Evolutionary conservation across 2,113 vertebrate genomes (phyloP), one percentile per base, ranked within the genome.

Genomic region (Gorilla gorilla): DNA sequence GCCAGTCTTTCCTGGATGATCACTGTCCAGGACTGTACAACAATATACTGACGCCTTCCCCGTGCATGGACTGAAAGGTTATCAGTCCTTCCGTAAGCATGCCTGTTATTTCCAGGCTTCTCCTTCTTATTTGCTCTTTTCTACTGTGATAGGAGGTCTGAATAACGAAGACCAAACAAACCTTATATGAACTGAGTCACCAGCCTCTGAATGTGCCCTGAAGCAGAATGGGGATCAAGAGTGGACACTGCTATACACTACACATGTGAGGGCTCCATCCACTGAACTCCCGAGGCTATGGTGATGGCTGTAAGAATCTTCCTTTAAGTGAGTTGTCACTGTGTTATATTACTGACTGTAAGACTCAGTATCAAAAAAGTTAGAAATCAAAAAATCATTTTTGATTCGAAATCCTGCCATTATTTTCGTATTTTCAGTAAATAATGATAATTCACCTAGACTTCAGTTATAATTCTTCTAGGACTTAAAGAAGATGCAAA

Each of bases 321-420:
- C 22, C 59, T 55, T 45, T 70, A 57, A 82, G 32, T 73, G 25
- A 92, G 32, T 0, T 18, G 48, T 61, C 50, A 81, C 23, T 90
- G 30, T 66, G 76, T 84, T 93, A 89, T 40, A 96, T 23, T 57
- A 94, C 20, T 48, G 81, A 90, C 35, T 48, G 4, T n/a, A 88
- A 66, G 84, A 97, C 43, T 89, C 78, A 84, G 55, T 80, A 92
- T 61, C n/a, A 61, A 85, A 95, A 66, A 66, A 64, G 27, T 64
- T 27, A 32, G 61, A 32, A 64, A 32, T 64, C 32, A 81, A 40
- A 94, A 81, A 52, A 64, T 64, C 61, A 64, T 30, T 64, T 64
- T 32, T 32, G 17, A 52, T 68, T 61, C 35, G 10, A 66, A 94
- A 89, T 57, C 68, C 30, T 92, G 85, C 86, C 12, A 84, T 89